phyloP scores from a whole-genome alignment of 2,113 vertebrate species.

The Coptodon bakossiorum region DNA sequence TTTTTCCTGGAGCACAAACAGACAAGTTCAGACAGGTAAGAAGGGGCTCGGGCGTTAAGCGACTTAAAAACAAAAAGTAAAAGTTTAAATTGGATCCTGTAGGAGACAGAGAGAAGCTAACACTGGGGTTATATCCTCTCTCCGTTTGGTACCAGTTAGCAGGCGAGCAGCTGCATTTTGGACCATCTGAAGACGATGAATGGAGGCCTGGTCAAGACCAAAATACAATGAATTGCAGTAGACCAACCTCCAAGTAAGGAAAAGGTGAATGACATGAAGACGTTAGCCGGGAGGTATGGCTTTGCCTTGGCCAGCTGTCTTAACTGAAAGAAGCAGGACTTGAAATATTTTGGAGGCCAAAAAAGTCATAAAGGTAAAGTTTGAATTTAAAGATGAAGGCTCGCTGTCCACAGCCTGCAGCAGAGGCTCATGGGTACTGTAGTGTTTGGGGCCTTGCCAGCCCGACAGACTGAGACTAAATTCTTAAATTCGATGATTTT shows the following conservation, averaged over 20 bases:
- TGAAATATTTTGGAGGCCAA: neutral
- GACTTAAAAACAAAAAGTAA: neutral
- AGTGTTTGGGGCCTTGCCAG: neutral
- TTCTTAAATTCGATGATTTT: neutral
- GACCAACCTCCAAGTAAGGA: accelerated
- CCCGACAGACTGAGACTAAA: neutral
- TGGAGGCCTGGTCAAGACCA: neutral
- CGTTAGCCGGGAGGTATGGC: neutral
- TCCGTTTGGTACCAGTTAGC: accelerated
- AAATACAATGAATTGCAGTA: accelerated
- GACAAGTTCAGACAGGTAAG: neutral
- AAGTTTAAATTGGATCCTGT: neutral
- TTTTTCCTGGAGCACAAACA: neutral
- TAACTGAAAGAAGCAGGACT: neutral
- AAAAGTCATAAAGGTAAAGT: neutral
- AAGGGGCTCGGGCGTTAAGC: neutral
- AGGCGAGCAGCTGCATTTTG: neutral
- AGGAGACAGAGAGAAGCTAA: accelerated
- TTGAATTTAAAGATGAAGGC: neutral
- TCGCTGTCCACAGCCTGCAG: neutral
- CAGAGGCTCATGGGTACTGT: neutral
- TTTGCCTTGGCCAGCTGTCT: neutral
- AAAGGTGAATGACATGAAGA: accelerated
- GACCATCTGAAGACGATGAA: accelerated
- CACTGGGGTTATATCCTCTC: accelerated